Conservation (phyloP, 2,888 invertebrate genomes). For the Belgica antarctica region DNA sequence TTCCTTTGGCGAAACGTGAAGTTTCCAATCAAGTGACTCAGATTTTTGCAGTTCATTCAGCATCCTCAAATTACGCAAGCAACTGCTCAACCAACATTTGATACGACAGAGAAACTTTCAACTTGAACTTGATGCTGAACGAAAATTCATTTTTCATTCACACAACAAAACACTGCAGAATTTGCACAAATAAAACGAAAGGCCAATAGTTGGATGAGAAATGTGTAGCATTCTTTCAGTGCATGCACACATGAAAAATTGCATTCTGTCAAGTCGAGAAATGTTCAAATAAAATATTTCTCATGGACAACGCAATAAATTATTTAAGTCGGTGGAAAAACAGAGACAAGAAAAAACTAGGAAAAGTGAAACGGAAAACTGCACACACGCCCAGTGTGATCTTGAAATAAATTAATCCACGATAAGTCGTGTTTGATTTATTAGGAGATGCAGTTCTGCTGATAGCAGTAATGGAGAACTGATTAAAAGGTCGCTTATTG, state of each 20-base stretch:
- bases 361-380: too few species aligned
- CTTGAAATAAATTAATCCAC: too few species aligned
- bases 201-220: neutral
- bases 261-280: neutral
- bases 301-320: constrained; percentile 26
- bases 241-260: neutral
- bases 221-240: constrained; percentile 5
- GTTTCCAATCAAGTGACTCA: neutral
- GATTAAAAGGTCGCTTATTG: too few species aligned
- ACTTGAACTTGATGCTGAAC: constrained; percentile 21
- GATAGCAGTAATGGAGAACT: too few species aligned
- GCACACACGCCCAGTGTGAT: too few species aligned
- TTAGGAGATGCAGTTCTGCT: too few species aligned
- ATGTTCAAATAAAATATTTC: constrained; percentile 9
- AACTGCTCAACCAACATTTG: neutral
- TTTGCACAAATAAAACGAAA: neutral
- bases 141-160: neutral
- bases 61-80: neutral
- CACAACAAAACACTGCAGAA: neutral
- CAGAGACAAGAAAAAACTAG: too few species aligned
- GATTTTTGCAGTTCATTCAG: neutral
- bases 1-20: neutral
- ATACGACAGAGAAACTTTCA: neutral
- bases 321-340: neutral
- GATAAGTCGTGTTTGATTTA: too few species aligned